These are phyloP conservation scores for Pygoscelis antarcticus DNA, from an alignment of 2,113 vertebrate species.

Conservation along the genomic window DNA sequence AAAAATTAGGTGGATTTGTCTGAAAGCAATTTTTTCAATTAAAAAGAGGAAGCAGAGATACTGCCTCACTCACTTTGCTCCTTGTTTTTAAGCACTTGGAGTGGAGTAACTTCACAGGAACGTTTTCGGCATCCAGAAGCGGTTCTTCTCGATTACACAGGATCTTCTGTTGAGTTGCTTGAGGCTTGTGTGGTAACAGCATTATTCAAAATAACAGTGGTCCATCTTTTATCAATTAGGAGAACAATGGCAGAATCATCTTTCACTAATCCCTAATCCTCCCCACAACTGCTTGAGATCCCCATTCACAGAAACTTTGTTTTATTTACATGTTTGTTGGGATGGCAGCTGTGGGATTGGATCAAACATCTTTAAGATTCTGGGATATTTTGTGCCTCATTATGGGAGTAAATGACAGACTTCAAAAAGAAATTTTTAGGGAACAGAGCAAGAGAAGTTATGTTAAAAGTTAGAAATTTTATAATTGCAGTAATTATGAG, in stretches of 20 bases:
- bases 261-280: constrained; percentile 12
- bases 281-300: not conserved
- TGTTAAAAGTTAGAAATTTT: not conserved
- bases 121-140: not conserved
- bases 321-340: constrained; percentile 25
- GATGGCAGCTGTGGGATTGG: not conserved
- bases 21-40: not conserved
- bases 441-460: not conserved
- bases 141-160: not conserved
- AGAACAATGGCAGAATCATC: constrained; percentile 13
- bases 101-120: not conserved
- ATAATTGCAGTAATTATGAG: not conserved
- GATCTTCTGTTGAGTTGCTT: not conserved
- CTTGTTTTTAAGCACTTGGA: not conserved
- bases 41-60: not conserved
- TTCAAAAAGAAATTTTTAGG: not conserved
- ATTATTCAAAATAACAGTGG: not conserved
- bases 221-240: not conserved
- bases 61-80: not conserved
- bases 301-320: not conserved
- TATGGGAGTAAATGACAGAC: not conserved
- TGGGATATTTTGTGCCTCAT: not conserved
- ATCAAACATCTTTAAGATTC: not conserved
- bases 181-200: not conserved
- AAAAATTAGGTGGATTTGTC: not conserved